phyloP scores from a whole-genome alignment of 2,797 vertebrate species.

The Steatocranus sp. region DNA sequence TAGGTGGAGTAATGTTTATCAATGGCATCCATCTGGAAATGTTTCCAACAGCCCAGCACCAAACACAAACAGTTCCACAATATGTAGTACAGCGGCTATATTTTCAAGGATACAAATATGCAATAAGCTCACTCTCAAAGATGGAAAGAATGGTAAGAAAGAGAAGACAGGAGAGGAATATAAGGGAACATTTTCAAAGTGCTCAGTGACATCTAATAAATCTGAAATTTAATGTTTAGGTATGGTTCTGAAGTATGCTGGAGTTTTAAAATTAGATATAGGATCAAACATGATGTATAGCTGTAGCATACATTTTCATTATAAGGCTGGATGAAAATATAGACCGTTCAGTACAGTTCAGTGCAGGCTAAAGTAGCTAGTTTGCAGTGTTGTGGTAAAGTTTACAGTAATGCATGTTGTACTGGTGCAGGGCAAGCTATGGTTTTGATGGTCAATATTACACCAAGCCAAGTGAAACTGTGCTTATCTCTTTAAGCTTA shows the following conservation, averaged over 20 bases:
- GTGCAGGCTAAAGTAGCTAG: background rate
- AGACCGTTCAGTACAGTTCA: background rate
- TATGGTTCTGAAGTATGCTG: background rate
- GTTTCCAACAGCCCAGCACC: background rate
- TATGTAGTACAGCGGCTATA: rapidly evolving
- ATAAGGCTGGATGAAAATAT: background rate
- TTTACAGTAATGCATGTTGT: background rate
- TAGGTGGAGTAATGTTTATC: background rate
- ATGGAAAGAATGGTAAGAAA: background rate
- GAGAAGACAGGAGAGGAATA: background rate
- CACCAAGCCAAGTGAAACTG: rapidly evolving
- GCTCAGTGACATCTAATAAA: background rate
- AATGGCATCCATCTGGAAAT: background rate
- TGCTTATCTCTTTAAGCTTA: background rate
- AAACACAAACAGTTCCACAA: background rate
- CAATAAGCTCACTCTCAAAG: background rate
- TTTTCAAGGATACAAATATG: background rate
- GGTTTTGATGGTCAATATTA: background rate
- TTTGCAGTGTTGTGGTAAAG: background rate
- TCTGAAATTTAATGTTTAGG: background rate
- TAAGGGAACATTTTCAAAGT: background rate
- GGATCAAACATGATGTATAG: background rate
- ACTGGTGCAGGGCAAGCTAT: background rate
- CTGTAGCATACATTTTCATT: background rate
- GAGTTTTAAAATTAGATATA: background rate